phyloP scores from a whole-genome alignment of 2,888 invertebrate species.

The Bombylius discolor region DNA sequence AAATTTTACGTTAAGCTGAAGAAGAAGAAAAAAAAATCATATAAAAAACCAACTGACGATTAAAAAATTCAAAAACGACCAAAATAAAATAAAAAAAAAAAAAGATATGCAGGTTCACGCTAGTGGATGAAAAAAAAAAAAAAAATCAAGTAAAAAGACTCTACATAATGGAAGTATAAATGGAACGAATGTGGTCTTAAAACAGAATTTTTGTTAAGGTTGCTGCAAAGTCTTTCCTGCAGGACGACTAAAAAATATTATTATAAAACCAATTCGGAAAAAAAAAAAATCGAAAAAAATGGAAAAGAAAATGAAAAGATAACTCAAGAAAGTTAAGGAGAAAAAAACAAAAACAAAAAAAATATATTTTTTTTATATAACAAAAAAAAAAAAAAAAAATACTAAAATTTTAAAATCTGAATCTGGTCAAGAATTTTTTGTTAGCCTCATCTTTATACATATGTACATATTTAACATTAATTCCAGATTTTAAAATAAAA shows the following conservation, averaged over 20 bases:
- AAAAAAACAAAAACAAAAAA: not conserved
- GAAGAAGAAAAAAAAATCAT: not conserved
- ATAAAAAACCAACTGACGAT: not conserved
- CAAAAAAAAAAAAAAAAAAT: not conserved
- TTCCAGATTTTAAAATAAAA: not conserved
- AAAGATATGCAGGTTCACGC: conserved; percentile 4
- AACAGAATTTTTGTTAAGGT: not conserved
- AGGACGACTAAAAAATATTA: not conserved
- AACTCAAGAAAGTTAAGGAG: too few species aligned
- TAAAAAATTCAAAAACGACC: not conserved
- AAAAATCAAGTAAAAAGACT: not conserved
- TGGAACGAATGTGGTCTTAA: conserved; percentile 6
- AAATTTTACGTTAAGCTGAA: conserved; percentile 1
- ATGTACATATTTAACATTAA: not conserved
- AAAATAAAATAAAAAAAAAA: conserved; percentile 4
- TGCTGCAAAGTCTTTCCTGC: not conserved
- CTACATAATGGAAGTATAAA: conserved; percentile 7
- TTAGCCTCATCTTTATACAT: not conserved
- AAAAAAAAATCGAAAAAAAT: too few species aligned
- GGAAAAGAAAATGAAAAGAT: not conserved
- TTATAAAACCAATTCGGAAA: not conserved
- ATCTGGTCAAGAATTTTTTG: not conserved
- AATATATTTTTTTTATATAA: not conserved
- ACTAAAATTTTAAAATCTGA: not conserved
- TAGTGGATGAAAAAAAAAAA: not conserved